Base-by-base conservation (phyloP, 2,888 invertebrate genomes). In the Ceratothoa steindachneri region DNA sequence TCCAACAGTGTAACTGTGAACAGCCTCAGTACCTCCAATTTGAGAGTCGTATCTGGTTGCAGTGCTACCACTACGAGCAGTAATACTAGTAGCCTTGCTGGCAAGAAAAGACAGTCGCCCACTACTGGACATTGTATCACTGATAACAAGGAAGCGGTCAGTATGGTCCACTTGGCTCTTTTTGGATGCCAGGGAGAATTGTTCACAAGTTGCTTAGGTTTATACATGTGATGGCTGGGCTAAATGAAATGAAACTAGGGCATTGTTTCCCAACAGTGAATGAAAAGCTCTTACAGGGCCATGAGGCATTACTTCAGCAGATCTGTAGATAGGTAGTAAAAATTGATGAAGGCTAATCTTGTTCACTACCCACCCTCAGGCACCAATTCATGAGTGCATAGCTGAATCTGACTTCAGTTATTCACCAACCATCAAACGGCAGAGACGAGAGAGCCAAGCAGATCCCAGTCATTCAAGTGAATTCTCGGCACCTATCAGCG, bases 1-100 rank as follows among this genome's bases (percentile, higher is more conserved):
- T 41, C 7, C 15, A 41, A 41, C 15, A 41, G 41, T 15, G 15
- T 41, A n/a, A n/a, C n/a, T n/a, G n/a, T n/a, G n/a, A n/a, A 28
- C 53, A 67, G 30, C 30, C 15, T 22, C 30, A 29, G 4, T 31
- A 29, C 30, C 19, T 29, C 22, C 30, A 9, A 29, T 30, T 27
- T 67, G 53, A 24, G 28, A 65, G 30, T 67, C 29, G 22, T 30
- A 52, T 72, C 68, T 19, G 53, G 60, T 67, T 52, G 67, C 67
- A 41, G 22, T 41, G 5, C 41, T 5, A 41, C 41, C 64, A 53
- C 69, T 4, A 69, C 53, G 22, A 73, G 69, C 68, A n/a, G n/a
- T n/a, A n/a, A n/a, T n/a, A n/a, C n/a, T n/a, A n/a, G n/a, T n/a
- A n/a, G n/a, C n/a, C n/a, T n/a, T n/a, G 5, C 41, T 41, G 41